Conservation (phyloP, 2,797 vertebrate species). For the Pterois miles region DNA sequence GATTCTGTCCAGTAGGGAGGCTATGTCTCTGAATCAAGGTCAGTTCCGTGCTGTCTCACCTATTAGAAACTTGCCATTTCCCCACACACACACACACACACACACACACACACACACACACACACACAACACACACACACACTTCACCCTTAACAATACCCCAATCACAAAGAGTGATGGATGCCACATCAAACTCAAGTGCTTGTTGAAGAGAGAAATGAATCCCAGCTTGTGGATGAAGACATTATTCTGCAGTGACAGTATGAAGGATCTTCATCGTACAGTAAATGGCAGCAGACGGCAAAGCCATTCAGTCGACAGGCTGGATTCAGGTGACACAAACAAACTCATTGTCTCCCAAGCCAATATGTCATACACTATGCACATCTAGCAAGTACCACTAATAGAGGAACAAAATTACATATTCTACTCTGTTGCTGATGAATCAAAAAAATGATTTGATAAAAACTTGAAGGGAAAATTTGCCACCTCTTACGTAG, state of each 20-base stretch:
- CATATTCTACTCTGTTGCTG: neutral
- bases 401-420: neutral
- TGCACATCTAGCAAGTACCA: neutral
- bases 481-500: neutral
- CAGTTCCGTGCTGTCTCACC: constrained; percentile 84
- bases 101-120: constrained; percentile 17
- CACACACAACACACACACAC: neutral
- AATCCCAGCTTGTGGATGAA: constrained; percentile 45
- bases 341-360: constrained; percentile 24
- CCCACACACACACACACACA: constrained; percentile 11
- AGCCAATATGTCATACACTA: neutral
- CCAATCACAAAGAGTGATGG: constrained; percentile 57
- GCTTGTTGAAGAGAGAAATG: constrained; percentile 66
- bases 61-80: constrained; percentile 74
- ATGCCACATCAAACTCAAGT: constrained; percentile 67
- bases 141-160: constrained; percentile 60
- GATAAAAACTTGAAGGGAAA: constrained; percentile 2
- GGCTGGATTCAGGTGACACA: constrained; percentile 35
- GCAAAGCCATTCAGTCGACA: constrained; percentile 17
- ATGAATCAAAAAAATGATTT: constrained; percentile 27
- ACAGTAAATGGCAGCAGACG: constrained; percentile 49
- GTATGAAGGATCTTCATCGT: constrained; percentile 44
- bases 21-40: constrained; percentile 85
- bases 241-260: constrained; percentile 62
- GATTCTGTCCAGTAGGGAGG: constrained; percentile 85